These are phyloP conservation scores for Pterostichus madidus DNA, from an alignment of 2,888 invertebrate species.

Conservation along the genomic window DNA sequence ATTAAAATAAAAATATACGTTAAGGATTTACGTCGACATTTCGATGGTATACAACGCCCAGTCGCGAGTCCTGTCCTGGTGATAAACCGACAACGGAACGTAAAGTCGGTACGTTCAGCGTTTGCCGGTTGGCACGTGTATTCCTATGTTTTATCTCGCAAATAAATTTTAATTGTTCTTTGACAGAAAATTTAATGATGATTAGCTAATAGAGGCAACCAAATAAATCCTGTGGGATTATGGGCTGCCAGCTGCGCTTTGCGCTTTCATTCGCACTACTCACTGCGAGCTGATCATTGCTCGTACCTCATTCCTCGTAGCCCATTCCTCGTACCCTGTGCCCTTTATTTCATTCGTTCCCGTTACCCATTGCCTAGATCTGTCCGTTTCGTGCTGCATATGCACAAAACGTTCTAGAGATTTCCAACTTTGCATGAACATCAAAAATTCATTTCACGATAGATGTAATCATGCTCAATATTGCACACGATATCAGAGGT, in stretches of 20 bases:
- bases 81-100: neutral
- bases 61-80: no score
- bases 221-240: conserved; percentile 57
- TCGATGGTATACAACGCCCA: no score
- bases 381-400: no score
- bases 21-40: no score
- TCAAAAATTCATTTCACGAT: no score
- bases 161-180: conserved; percentile 61
- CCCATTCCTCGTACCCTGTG: neutral
- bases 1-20: no score
- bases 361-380: neutral
- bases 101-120: neutral
- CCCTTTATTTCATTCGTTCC: neutral
- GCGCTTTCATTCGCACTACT: conserved; percentile 45
- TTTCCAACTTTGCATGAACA: no score
- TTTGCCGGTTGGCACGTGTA: conserved; percentile 35
- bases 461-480: no score
- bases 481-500: no score
- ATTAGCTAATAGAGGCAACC: conserved; percentile 60
- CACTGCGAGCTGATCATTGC: conserved; percentile 17
- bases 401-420: no score
- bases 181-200: conserved; percentile 64
- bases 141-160: conserved; percentile 49
- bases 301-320: conserved; percentile 2
- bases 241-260: conserved; percentile 43